Conservation (phyloP, 2,113 vertebrate species). For the Bubalus kerabau region DNA sequence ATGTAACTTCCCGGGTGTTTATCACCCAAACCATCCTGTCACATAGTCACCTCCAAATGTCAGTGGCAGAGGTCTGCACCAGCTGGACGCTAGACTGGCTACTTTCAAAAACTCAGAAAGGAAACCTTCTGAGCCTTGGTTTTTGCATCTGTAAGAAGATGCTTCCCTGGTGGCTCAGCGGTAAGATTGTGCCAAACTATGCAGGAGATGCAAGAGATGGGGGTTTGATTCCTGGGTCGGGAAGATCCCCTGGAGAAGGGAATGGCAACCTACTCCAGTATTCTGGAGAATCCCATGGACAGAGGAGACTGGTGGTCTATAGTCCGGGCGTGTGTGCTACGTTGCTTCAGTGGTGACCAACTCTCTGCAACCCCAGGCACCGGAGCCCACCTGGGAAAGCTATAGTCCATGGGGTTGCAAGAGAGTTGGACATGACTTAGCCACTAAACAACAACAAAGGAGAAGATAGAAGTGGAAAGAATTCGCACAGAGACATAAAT, state of each 20-base stretch:
- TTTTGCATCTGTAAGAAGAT: neutral
- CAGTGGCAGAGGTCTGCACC: neutral
- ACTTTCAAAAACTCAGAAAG: neutral
- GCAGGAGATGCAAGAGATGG: neutral
- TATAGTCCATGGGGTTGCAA: neutral
- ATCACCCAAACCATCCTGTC: neutral
- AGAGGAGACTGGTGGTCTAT: neutral
- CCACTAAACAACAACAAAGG: neutral
- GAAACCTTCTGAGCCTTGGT: neutral
- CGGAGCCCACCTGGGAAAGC: neutral
- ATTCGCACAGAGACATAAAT: neutral
- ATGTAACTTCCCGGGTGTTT: neutral
- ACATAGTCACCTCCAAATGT: too few species aligned
- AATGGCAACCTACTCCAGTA: neutral
- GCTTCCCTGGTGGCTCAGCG: neutral
- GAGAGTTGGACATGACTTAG: fast-evolving
- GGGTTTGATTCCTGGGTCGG: neutral
- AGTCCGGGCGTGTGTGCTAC: fast-evolving
- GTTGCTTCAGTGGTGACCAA: too few species aligned
- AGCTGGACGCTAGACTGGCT: fast-evolving
- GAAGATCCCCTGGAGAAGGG: neutral
- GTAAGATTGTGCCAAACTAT: neutral
- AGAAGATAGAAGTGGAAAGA: neutral
- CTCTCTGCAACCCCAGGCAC: fast-evolving
- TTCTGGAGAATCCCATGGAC: neutral